phyloP scores from a whole-genome alignment of 2,888 invertebrate genomes.

The Agonopterix subpropinquella region DNA sequence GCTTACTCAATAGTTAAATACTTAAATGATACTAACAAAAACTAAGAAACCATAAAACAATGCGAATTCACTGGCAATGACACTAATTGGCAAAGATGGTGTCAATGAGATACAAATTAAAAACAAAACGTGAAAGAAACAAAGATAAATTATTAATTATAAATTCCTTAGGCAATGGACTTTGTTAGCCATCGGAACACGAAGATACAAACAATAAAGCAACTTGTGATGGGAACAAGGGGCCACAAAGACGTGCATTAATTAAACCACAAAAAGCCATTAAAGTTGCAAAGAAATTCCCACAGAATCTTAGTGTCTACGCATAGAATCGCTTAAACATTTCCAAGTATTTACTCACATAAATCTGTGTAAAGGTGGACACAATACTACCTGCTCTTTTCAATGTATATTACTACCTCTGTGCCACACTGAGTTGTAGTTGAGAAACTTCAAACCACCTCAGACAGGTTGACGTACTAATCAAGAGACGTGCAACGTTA shows the following conservation, averaged over 20 bases:
- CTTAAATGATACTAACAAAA: too few relatives aligned
- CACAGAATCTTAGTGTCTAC: slow-evolving; percentile 18
- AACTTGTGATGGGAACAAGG: slow-evolving; percentile 26
- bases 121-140: not conserved
- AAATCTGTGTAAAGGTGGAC: not conserved
- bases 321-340: not conserved
- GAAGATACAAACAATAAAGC: slow-evolving; percentile 19
- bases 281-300: slow-evolving; percentile 25
- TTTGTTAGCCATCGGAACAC: slow-evolving; percentile 15
- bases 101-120: too few relatives aligned
- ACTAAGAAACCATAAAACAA: too few relatives aligned
- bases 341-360: not conserved
- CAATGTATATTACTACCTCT: not conserved
- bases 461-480: slow-evolving; percentile 42
- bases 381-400: not conserved
- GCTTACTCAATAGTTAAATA: not conserved
- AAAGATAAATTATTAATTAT: not conserved
- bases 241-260: slow-evolving; percentile 27
- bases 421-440: not conserved
- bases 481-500: slow-evolving; percentile 33
- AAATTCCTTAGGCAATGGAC: slow-evolving; percentile 11
- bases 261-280: slow-evolving; percentile 42
- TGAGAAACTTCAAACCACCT: slow-evolving; percentile 6
- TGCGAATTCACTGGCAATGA: too few relatives aligned
- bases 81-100: too few relatives aligned